Percentiles rank a stretch among this genome's conserved stretches.
Evolutionary conservation across 2,888 invertebrate species (phyloP).

Genomic region (Eilema sororculum): DNA sequence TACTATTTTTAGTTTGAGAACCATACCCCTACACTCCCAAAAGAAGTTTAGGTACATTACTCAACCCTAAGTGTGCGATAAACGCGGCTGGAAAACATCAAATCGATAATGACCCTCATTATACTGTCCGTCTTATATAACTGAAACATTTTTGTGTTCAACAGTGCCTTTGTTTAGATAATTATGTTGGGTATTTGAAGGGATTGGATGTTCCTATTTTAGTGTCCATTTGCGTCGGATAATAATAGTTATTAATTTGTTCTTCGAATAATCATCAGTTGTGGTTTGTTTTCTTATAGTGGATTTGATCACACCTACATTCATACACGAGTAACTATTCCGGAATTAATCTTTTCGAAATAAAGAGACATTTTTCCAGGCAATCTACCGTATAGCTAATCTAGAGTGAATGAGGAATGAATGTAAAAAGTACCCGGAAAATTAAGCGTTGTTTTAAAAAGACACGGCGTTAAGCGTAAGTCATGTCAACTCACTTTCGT

Average conservation of each 20-base stretch:
- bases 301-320: too few species aligned
- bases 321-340: too few species aligned
- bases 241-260: background rate
- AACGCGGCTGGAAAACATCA: slow-evolving; percentile 52
- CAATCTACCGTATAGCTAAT: too few species aligned
- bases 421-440: too few species aligned
- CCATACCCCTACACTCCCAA: slow-evolving; percentile 10
- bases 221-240: background rate
- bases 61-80: slow-evolving; percentile 53
- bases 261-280: background rate
- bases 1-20: slow-evolving; percentile 45
- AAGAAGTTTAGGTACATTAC: slow-evolving; percentile 43
- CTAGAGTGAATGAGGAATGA: too few species aligned
- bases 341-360: too few species aligned
- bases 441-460: too few species aligned
- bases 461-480: too few species aligned
- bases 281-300: background rate
- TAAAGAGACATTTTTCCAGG: too few species aligned
- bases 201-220: background rate
- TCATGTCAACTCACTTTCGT: too few species aligned
- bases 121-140: slow-evolving; percentile 40
- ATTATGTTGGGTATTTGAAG: slow-evolving; percentile 16
- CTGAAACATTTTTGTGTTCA: slow-evolving; percentile 34
- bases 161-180: slow-evolving; percentile 13
- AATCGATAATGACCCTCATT: slow-evolving; percentile 53